Conservation (phyloP, 2,113 vertebrate genomes). For the Phylloscopus trochilus region DNA sequence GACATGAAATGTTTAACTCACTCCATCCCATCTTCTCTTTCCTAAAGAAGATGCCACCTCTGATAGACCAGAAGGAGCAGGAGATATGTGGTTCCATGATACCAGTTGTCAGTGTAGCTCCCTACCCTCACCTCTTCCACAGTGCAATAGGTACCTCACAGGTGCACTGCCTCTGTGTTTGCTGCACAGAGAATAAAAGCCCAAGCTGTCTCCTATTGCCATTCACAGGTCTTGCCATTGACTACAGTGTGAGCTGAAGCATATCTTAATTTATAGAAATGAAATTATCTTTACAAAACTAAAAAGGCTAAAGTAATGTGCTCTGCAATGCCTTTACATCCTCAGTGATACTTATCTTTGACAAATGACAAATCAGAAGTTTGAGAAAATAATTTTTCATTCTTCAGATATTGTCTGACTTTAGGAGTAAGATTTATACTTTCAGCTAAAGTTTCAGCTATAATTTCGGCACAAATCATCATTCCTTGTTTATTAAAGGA, state of each 20-base stretch:
- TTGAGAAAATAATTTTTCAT: background rate
- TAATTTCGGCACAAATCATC: background rate
- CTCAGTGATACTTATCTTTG: background rate
- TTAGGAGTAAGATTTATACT: background rate
- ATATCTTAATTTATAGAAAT: background rate
- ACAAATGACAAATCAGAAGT: background rate
- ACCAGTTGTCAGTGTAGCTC: background rate
- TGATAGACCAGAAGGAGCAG: background rate
- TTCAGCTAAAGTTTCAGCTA: background rate
- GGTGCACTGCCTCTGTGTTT: background rate
- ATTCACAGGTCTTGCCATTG: background rate
- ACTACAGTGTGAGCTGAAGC: background rate
- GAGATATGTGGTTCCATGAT: background rate
- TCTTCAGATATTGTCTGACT: background rate
- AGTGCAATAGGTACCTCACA: background rate
- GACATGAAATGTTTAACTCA: background rate
- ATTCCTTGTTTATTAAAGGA: background rate
- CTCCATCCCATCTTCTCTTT: background rate
- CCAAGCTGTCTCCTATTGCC: background rate
- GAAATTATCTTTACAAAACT: background rate
- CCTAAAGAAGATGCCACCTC: background rate
- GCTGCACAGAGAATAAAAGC: background rate
- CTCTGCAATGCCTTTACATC: background rate
- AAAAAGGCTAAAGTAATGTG: background rate
- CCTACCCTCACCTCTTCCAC: background rate